Evolutionary conservation across 2,888 invertebrate genomes (phyloP).

Genomic region (Erannis defoliaria): DNA sequence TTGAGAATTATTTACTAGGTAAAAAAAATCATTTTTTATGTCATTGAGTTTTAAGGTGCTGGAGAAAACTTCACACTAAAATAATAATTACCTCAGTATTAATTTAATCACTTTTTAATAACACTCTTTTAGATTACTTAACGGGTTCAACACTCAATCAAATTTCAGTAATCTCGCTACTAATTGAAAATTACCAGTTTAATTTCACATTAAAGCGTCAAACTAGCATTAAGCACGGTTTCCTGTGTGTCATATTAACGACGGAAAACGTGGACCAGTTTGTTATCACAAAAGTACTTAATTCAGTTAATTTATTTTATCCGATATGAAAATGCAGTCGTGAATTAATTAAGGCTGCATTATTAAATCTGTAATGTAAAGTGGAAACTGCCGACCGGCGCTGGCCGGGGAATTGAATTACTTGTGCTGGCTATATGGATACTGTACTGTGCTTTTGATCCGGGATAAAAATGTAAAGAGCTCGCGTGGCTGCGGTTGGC

Average conservation of each 20-base stretch:
- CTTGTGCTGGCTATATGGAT: constrained; percentile 63
- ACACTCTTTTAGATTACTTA: not conserved
- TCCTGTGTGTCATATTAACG: constrained; percentile 46
- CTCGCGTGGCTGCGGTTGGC: constrained; percentile 47
- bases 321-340: constrained; percentile 56
- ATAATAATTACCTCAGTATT: not conserved
- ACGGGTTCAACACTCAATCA: not conserved
- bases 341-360: constrained; percentile 66
- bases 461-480: constrained; percentile 65
- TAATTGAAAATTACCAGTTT: constrained; percentile 32
- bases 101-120: not conserved
- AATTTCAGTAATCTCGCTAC: constrained; percentile 13
- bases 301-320: constrained; percentile 61
- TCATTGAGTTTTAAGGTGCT: too few relatives aligned
- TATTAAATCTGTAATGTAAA: constrained; percentile 69
- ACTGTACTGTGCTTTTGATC: constrained; percentile 74
- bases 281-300: constrained; percentile 57
- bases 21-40: too few relatives aligned
- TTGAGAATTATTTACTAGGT: too few relatives aligned
- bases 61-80: too few relatives aligned
- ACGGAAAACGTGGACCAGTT: constrained; percentile 53
- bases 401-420: constrained; percentile 69
- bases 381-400: constrained; percentile 53
- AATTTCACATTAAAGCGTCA: constrained; percentile 38
- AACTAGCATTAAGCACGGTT: constrained; percentile 36